Conservation (phyloP, 2,797 vertebrate genomes). For the Gallinago nigripennis region DNA sequence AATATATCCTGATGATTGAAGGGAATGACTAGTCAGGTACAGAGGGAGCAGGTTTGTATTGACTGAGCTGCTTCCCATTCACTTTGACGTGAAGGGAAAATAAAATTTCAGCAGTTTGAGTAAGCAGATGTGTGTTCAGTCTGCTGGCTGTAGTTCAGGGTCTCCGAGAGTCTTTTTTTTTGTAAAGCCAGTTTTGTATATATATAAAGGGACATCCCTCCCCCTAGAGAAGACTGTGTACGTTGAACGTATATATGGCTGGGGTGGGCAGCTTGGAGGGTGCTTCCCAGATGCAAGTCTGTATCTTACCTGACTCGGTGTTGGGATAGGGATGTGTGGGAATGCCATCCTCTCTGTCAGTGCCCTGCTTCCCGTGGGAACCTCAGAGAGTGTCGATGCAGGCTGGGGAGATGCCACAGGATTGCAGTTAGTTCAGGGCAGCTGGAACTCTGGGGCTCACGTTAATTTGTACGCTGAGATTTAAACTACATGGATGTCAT, state of each 20-base stretch:
- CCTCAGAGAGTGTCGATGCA: fast-evolving
- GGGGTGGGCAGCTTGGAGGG: neutral
- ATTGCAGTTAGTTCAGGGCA: neutral
- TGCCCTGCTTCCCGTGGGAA: neutral
- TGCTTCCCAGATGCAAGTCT: neutral
- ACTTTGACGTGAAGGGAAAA: neutral
- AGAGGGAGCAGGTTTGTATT: neutral
- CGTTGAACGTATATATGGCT: neutral
- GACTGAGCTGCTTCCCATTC: neutral
- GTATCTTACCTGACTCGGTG: neutral
- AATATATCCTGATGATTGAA: neutral
- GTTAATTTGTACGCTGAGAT: neutral
- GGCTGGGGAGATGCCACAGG: neutral
- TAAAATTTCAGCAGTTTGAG: neutral
- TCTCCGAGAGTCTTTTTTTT: neutral
- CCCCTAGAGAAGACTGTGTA: neutral
- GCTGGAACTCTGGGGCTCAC: neutral
- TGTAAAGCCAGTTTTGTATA: neutral
- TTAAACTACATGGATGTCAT: fast-evolving
- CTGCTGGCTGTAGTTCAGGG: neutral
- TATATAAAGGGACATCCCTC: neutral
- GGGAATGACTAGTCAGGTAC: neutral
- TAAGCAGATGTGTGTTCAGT: neutral
- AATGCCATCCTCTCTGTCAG: neutral
- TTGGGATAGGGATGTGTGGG: neutral